Percentiles rank a stretch among this genome's conserved stretches.
Conservation (phyloP, 2,113 vertebrate species). For the Melanostigma gelatinosum region DNA sequence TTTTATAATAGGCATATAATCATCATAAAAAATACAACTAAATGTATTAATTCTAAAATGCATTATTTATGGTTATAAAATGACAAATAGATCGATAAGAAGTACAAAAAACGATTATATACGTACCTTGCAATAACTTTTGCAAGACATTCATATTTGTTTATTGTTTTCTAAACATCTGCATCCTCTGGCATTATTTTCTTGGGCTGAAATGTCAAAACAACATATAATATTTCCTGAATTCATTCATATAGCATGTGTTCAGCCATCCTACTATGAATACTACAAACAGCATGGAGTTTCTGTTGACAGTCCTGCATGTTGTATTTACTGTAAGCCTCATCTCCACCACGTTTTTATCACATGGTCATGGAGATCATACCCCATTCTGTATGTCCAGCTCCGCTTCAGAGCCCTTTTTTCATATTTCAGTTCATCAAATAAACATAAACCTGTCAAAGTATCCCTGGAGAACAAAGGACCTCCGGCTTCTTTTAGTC, state of each 20-base stretch:
- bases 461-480: slow-evolving; percentile 55
- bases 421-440: slow-evolving; percentile 60
- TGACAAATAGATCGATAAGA: background rate
- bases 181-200: background rate
- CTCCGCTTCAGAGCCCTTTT: slow-evolving; percentile 11
- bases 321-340: background rate
- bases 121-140: no score
- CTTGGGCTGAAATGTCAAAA: background rate
- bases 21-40: no score
- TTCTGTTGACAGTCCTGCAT: background rate
- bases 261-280: background rate
- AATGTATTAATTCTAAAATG: background rate
- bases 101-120: background rate
- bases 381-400: background rate
- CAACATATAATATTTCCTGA: background rate
- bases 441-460: slow-evolving; percentile 67
- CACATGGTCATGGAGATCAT: background rate
- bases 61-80: background rate
- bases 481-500: slow-evolving; percentile 26
- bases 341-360: background rate
- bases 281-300: background rate
- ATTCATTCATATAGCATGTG: no score
- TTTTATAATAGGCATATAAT: no score
- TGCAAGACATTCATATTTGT: no score
- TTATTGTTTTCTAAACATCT: no score